These are phyloP conservation scores for Augiades crinisus DNA, from an alignment of 2,888 invertebrate species.

Conservation along the genomic window DNA sequence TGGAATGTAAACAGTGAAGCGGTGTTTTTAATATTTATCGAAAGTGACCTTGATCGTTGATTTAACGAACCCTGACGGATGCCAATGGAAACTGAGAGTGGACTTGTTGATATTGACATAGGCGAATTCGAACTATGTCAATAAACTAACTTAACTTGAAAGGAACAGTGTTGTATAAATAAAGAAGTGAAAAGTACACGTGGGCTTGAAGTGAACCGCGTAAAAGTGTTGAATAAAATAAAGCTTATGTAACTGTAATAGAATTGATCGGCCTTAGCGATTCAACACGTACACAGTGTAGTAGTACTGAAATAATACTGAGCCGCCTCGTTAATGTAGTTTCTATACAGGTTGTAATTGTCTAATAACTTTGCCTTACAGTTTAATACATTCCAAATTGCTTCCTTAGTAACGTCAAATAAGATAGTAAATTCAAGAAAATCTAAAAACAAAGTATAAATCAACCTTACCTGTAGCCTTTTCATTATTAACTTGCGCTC, in stretches of 20 bases:
- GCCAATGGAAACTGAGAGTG: conserved; percentile 36
- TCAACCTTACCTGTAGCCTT: no score
- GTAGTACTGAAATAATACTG: no score
- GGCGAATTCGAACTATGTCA: conserved; percentile 10
- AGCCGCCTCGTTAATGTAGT: no score
- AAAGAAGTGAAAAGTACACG: conserved; percentile 7
- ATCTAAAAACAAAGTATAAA: no score
- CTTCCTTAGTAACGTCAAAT: no score
- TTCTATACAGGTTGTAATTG: no score
- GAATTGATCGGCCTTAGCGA: conserved; percentile 1
- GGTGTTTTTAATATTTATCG: conserved; percentile 29
- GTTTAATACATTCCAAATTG: no score
- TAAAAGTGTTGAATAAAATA: conserved; percentile 12
- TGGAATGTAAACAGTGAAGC: no score
- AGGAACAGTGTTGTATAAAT: conserved; percentile 15
- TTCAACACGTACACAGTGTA: background rate
- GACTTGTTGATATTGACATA: conserved; percentile 22
- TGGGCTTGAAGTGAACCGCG: conserved; percentile 3
- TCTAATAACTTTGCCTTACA: no score
- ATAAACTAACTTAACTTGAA: conserved; percentile 10
- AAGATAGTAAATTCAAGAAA: no score
- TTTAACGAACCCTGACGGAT: conserved; percentile 27
- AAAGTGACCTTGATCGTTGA: conserved; percentile 34
- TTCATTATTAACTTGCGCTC: no score
- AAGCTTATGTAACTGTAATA: conserved; percentile 14